Conservation (phyloP, 2,113 vertebrate species). For the Bambusicola thoracicus region DNA sequence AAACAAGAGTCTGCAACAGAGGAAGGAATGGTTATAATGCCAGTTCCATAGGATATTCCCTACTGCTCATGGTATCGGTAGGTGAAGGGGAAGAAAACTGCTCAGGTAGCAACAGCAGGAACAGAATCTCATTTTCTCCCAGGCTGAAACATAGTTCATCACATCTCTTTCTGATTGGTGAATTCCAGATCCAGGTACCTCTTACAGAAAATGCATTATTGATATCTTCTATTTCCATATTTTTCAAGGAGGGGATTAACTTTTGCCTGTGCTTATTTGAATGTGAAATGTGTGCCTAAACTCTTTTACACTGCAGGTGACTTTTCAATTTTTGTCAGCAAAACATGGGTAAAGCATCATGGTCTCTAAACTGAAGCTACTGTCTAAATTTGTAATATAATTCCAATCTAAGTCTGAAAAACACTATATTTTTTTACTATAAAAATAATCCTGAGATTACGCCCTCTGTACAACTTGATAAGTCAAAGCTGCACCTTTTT, state of each 20-base stretch:
- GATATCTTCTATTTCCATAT: background rate
- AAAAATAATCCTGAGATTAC: background rate
- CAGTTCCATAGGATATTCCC: background rate
- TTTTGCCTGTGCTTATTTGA: background rate
- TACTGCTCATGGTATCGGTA: background rate
- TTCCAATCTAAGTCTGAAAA: background rate
- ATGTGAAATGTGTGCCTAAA: background rate
- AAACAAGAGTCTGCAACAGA: background rate
- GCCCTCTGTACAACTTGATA: background rate
- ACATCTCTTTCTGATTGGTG: background rate
- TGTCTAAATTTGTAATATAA: background rate
- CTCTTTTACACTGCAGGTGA: background rate
- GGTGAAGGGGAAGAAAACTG: conserved; percentile 3
- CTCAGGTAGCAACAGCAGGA: background rate
- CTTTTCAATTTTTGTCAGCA: background rate
- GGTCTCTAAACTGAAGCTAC: background rate
- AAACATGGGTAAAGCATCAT: background rate
- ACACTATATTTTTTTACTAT: background rate
- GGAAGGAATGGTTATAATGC: background rate
- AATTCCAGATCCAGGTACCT: background rate
- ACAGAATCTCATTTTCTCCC: background rate
- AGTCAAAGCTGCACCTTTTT: background rate
- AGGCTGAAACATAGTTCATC: background rate
- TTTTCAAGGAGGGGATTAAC: background rate
- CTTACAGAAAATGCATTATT: background rate